Percentiles rank a stretch among this genome's conserved stretches.
phyloP scores from a whole-genome alignment of 2,888 invertebrate genomes.

The Cremastinae sp. region DNA sequence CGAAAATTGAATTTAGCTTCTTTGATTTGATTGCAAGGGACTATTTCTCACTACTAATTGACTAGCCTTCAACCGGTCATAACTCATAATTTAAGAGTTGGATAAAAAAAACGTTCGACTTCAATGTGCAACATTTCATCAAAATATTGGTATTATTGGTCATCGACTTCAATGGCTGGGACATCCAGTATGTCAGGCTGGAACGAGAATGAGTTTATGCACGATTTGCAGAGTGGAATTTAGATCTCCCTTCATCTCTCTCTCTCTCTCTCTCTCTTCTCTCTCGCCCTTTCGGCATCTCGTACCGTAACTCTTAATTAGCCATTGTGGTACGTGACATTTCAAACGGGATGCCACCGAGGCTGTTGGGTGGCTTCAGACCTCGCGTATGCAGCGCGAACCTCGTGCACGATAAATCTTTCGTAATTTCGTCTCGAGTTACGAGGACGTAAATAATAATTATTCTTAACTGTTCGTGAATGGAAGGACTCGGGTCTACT shows the following conservation, averaged over 20 bases:
- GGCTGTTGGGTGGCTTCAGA: slow-evolving; percentile 42
- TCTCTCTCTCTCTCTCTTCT: slow-evolving; percentile 20
- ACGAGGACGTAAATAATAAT: slow-evolving; percentile 62
- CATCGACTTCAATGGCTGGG: slow-evolving; percentile 8
- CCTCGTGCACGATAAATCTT: slow-evolving; percentile 57
- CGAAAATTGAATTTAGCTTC: too few relatives aligned
- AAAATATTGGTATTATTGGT: too few relatives aligned
- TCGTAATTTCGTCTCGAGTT: slow-evolving; percentile 57
- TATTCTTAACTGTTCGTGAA: slow-evolving; percentile 60
- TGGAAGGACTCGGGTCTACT: slow-evolving; percentile 32
- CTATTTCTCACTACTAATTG: too few relatives aligned
- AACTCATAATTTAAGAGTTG: too few relatives aligned
- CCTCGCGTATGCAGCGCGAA: slow-evolving; percentile 35
- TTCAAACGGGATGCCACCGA: slow-evolving; percentile 51
- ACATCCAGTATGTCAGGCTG: slow-evolving; percentile 15
- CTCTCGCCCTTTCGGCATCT: too few relatives aligned
- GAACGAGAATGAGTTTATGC: slow-evolving; percentile 35
- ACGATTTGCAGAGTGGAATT: slow-evolving; percentile 43
- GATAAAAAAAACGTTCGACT: too few relatives aligned
- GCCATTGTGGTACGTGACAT: slow-evolving; percentile 58
- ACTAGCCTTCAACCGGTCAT: too few relatives aligned
- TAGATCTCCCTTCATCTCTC: slow-evolving; percentile 10
- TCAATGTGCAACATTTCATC: too few relatives aligned
- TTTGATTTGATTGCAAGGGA: too few relatives aligned
- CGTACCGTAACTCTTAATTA: slow-evolving; percentile 62